A percentile compares a stretch with the other conserved stretches of the same genome.
phyloP scores from a whole-genome alignment of 2,888 invertebrate species.

The Taenaris catops region DNA sequence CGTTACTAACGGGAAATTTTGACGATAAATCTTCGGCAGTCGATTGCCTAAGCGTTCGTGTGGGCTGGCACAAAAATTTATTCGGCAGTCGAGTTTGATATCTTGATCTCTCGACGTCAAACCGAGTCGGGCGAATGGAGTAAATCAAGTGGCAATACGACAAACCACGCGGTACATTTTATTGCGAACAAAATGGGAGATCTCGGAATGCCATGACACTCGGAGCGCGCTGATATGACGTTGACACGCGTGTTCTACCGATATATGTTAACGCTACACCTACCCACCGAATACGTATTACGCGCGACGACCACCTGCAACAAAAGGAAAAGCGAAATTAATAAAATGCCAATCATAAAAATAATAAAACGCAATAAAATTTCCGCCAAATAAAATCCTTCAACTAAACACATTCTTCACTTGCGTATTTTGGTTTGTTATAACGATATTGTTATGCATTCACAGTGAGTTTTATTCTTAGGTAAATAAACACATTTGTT shows the following conservation, averaged over 20 bases:
- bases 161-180: conserved; percentile 29
- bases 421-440: no score
- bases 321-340: conserved; percentile 81
- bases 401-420: no score
- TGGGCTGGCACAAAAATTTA: conserved; percentile 71
- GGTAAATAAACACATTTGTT: neutral
- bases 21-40: conserved; percentile 74
- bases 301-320: conserved; percentile 75
- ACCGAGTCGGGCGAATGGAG: conserved; percentile 37
- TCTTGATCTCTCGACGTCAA: conserved; percentile 65
- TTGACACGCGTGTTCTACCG: conserved; percentile 14
- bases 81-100: conserved; percentile 69
- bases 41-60: conserved; percentile 78
- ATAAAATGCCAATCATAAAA: conserved; percentile 73
- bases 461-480: neutral
- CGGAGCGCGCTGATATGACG: conserved; percentile 50
- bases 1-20: conserved; percentile 79
- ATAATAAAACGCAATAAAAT: conserved; percentile 18
- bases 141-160: conserved; percentile 36
- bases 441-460: conserved; percentile 1
- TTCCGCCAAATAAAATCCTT: conserved; percentile 31
- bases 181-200: conserved; percentile 24
- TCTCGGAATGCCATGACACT: conserved; percentile 22
- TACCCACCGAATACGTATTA: conserved; percentile 56
- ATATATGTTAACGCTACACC: conserved; percentile 32